Percentiles rank a stretch among this genome's conserved stretches.
Conservation (phyloP, 2,888 invertebrate genomes). For the Toxonevra muliebris region DNA sequence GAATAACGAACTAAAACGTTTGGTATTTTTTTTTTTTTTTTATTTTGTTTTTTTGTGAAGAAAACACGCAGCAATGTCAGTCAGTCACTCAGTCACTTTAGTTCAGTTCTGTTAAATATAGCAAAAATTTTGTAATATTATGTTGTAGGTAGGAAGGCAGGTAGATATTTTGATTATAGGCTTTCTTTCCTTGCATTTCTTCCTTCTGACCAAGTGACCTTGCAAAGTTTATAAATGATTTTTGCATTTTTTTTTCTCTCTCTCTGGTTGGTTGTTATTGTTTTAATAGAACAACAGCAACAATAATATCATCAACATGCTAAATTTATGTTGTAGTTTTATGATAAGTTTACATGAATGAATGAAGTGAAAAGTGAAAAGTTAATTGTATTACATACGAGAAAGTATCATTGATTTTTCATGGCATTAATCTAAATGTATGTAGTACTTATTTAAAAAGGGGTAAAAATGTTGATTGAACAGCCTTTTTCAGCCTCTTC, state of each 20-base stretch:
- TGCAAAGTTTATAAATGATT: slow-evolving; percentile 4
- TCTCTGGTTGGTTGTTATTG: neutral
- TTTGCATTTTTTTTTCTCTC: neutral
- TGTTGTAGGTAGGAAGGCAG: too few relatives aligned
- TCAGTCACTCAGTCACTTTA: too few relatives aligned
- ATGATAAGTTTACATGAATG: slow-evolving; percentile 9
- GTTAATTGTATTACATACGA: neutral
- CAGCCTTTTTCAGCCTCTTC: too few relatives aligned
- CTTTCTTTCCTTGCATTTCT: too few relatives aligned
- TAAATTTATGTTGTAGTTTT: neutral
- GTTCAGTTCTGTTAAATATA: neutral
- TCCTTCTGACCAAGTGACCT: slow-evolving; percentile 8
- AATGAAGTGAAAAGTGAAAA: slow-evolving; percentile 10
- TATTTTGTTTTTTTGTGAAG: too few relatives aligned
- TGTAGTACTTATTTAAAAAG: slow-evolving; percentile 3
- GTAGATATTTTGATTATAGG: too few relatives aligned
- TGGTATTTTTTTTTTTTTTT: too few relatives aligned
- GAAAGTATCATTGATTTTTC: too few relatives aligned
- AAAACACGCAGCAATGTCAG: slow-evolving; percentile 21
- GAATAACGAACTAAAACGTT: too few relatives aligned
- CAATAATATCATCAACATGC: too few relatives aligned
- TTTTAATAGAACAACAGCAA: neutral
- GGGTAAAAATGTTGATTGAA: too few relatives aligned
- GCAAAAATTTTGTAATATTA: too few relatives aligned
- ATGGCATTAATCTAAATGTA: neutral